Evolutionary conservation across 1,140 invertebrate species (phyloP).

Genomic region (Trypoxylus dichotomus): DNA sequence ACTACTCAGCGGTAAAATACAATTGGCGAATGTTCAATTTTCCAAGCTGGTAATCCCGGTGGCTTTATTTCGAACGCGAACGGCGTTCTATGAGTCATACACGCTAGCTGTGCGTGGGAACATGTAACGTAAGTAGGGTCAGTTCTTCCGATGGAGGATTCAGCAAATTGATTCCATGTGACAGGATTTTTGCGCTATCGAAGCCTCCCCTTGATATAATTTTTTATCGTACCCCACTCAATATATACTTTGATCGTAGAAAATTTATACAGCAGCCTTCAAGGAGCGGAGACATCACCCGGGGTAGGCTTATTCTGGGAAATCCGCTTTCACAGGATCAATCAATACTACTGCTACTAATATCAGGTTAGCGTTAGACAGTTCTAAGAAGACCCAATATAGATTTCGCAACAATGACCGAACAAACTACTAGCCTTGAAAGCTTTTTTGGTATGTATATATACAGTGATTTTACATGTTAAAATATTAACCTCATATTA

Average conservation of each 20-base stretch:
- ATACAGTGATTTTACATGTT: no score
- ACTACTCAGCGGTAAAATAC: neutral
- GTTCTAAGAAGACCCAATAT: neutral
- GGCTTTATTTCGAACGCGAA: neutral
- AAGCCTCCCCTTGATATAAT: neutral
- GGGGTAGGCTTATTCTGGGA: neutral
- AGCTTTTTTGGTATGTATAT: neutral
- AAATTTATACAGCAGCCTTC: neutral
- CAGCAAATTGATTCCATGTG: neutral
- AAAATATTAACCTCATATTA: no score
- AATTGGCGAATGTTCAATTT: slow-evolving; percentile 7
- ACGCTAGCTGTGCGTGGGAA: neutral
- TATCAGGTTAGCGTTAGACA: neutral
- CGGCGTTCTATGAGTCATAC: neutral
- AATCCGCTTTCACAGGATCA: neutral
- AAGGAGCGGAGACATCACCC: neutral
- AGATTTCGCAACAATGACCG: neutral
- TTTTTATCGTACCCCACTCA: neutral
- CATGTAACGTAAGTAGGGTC: neutral
- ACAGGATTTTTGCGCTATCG: neutral
- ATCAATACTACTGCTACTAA: neutral
- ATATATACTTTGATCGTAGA: neutral
- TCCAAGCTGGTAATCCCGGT: neutral
- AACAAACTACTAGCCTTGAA: neutral
- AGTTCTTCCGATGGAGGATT: neutral